These are phyloP conservation scores for Aphidoletes aphidimyza DNA, from an alignment of 2,888 invertebrate genomes.

Conservation along the genomic window DNA sequence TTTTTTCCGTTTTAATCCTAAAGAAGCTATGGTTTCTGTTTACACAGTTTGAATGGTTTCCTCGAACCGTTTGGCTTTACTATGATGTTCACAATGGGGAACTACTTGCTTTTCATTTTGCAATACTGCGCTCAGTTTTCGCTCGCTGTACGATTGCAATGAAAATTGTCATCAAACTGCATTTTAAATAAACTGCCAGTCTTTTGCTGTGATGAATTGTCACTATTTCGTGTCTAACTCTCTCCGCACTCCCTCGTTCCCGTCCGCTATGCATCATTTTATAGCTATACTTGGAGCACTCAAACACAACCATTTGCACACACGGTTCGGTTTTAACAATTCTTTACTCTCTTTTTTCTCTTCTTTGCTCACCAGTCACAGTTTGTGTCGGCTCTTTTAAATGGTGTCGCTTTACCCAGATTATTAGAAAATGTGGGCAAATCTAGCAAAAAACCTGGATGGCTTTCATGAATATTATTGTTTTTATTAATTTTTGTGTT, in stretches of 20 bases:
- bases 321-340: too few species aligned
- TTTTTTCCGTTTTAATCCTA: neutral
- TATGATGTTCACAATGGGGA: too few species aligned
- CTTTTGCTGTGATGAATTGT: constrained; percentile 1
- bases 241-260: too few species aligned
- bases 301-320: too few species aligned
- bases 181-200: constrained; percentile 28
- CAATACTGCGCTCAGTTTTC: neutral
- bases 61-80: neutral
- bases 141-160: neutral
- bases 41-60: neutral
- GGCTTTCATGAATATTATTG: constrained; percentile 19
- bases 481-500: constrained; percentile 17
- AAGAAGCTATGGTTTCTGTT: neutral
- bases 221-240: too few species aligned
- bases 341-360: too few species aligned
- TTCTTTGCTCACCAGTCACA: too few species aligned
- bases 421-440: neutral
- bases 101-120: neutral
- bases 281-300: too few species aligned
- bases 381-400: neutral
- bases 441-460: neutral
- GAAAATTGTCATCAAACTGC: constrained; percentile 18
- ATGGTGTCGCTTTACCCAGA: neutral
- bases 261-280: neutral